These are phyloP conservation scores for Rhopalosiphum padi DNA, from an alignment of 1,140 invertebrate species.

Conservation along the genomic window DNA sequence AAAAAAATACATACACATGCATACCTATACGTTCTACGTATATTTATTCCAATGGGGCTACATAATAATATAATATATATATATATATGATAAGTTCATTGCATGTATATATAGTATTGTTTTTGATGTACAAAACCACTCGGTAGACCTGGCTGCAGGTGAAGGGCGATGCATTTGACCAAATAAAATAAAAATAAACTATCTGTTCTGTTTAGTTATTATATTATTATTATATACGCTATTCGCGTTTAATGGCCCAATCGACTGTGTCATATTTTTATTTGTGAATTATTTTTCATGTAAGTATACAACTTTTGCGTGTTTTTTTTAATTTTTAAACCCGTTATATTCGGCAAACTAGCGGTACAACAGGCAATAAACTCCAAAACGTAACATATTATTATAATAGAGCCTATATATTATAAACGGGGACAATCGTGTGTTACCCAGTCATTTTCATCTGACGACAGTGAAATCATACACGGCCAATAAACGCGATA, in stretches of 20 bases:
- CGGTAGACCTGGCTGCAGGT: background rate
- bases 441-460: background rate
- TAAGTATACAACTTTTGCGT: background rate
- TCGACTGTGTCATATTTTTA: background rate
- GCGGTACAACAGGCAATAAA: conserved; percentile 24
- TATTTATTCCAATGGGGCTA: background rate
- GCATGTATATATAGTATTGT: background rate
- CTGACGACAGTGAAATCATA: background rate
- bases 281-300: background rate
- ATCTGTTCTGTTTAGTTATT: background rate
- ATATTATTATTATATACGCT: background rate
- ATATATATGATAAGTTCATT: background rate
- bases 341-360: conserved; percentile 28
- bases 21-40: background rate
- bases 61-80: no score
- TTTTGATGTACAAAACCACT: conserved; percentile 4
- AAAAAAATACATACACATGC: background rate
- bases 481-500: background rate
- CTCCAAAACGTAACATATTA: conserved; percentile 4
- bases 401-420: background rate
- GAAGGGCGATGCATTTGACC: background rate
- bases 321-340: background rate
- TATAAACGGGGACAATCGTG: background rate
- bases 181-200: background rate
- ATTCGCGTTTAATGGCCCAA: background rate